These are phyloP conservation scores for Drosophila anomalata DNA, from an alignment of 2,888 invertebrate genomes.

Conservation along the genomic window DNA sequence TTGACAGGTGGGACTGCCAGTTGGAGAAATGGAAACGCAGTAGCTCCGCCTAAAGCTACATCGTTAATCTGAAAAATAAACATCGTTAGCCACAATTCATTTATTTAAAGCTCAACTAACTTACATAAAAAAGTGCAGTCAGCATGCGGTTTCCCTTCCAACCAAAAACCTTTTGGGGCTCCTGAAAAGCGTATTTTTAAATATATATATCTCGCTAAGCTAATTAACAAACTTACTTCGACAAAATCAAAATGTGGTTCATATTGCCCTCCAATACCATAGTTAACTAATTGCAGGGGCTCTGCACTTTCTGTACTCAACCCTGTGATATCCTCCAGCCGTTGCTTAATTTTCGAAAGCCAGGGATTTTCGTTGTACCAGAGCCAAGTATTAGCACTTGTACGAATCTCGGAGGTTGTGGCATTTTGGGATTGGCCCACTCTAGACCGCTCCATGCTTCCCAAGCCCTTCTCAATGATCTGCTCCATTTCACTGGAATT, in stretches of 20 bases:
- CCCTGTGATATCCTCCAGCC: constrained; percentile 63
- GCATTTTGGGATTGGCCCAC: constrained; percentile 62
- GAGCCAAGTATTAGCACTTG: constrained; percentile 87
- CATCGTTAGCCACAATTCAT: neutral
- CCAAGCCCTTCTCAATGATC: constrained; percentile 36
- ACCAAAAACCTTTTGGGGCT: constrained; percentile 1
- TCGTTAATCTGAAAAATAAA: constrained; percentile 91
- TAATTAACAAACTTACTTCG: constrained; percentile 83
- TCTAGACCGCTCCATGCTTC: constrained; percentile 45
- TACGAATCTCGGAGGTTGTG: constrained; percentile 85
- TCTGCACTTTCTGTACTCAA: constrained; percentile 85
- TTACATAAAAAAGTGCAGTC: constrained; percentile 97
- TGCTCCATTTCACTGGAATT: constrained; percentile 84
- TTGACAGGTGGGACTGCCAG: constrained; percentile 94
- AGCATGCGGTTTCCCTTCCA: constrained; percentile 95
- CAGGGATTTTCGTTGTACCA: constrained; percentile 84
- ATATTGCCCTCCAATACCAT: constrained; percentile 99
- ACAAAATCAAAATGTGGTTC: constrained; percentile 97
- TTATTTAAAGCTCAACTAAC: constrained; percentile 82
- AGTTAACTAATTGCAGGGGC: constrained; percentile 98
- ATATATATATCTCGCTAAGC: neutral
- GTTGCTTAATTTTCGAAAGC: constrained; percentile 64
- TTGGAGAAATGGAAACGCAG: constrained; percentile 96
- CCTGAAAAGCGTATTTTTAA: neutral
- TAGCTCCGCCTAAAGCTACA: constrained; percentile 97